A percentile compares a stretch with the other conserved stretches of the same genome.
Conservation (phyloP, 2,113 vertebrate genomes). For the Astatoreochromis straeleni region DNA sequence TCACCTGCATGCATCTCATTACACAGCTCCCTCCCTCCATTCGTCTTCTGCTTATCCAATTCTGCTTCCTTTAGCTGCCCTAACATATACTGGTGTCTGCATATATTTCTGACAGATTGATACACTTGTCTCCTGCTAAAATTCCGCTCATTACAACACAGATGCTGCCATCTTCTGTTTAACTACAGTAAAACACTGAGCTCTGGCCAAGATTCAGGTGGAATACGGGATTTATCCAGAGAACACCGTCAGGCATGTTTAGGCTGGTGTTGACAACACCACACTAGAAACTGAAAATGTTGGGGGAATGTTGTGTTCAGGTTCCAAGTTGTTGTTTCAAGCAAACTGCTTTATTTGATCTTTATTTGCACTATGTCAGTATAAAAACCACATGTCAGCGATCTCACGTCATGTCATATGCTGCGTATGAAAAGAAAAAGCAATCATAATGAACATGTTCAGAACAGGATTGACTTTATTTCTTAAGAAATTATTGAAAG, state of each 20-base stretch:
- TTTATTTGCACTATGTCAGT: neutral
- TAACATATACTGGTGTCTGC: neutral
- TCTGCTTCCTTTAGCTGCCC: neutral
- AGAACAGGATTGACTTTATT: conserved; percentile 64
- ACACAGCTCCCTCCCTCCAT: neutral
- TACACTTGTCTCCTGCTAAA: neutral
- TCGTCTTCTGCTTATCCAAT: neutral
- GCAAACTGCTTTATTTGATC: neutral
- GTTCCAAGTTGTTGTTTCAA: neutral
- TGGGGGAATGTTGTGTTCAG: neutral
- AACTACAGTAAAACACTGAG: neutral
- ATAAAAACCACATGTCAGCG: neutral
- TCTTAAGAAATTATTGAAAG: conserved; percentile 62
- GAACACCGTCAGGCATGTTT: neutral
- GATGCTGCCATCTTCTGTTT: neutral
- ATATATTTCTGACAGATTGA: neutral
- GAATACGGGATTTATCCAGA: neutral
- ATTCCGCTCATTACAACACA: neutral
- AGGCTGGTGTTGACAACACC: neutral
- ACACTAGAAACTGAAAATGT: neutral
- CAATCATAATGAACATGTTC: neutral
- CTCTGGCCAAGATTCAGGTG: neutral
- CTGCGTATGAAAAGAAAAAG: neutral
- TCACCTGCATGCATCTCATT: neutral
- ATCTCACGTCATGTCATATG: neutral